Conservation (phyloP, 2,888 invertebrate genomes). For the Ophioninae sp. region DNA sequence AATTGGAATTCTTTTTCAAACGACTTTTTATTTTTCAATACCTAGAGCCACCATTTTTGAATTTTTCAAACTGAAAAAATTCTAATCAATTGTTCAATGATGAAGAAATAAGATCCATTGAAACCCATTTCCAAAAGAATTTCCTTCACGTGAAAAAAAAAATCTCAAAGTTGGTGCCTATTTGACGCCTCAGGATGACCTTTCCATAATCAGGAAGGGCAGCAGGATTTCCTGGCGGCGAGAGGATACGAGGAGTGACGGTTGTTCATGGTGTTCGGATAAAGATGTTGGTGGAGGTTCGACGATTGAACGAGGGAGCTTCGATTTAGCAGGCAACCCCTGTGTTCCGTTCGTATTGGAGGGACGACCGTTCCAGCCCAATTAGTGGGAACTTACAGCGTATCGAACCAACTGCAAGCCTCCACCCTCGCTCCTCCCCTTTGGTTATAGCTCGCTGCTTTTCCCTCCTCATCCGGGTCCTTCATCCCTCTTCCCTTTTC, state of each 20-base stretch:
- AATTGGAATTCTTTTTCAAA: too few species aligned
- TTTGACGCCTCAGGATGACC: too few species aligned
- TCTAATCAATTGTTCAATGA: too few species aligned
- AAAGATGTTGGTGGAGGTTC: conserved; percentile 44
- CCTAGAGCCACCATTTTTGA: too few species aligned
- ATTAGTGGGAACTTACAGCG: conserved; percentile 76
- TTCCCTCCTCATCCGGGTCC: conserved; percentile 45
- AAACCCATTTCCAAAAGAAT: too few species aligned
- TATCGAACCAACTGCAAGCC: conserved; percentile 55
- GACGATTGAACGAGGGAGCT: conserved; percentile 62
- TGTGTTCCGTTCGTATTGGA: conserved; percentile 44
- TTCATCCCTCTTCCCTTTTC: conserved; percentile 29
- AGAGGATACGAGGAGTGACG: conserved; percentile 68
- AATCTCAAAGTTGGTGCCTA: too few species aligned
- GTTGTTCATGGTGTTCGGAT: conserved; percentile 29
- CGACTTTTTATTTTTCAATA: too few species aligned
- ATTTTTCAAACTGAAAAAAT: too few species aligned
- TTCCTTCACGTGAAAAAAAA: too few species aligned
- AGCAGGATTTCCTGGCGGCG: conserved; percentile 1
- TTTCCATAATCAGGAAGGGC: too few species aligned
- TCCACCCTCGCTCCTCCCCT: conserved; percentile 43
- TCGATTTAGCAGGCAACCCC: conserved; percentile 70
- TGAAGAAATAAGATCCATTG: too few species aligned
- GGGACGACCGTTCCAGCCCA: conserved; percentile 70
- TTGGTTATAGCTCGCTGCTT: conserved; percentile 27